Evolutionary conservation across 2,797 vertebrate species (phyloP).

Genomic region (Crypturellus tataupa): DNA sequence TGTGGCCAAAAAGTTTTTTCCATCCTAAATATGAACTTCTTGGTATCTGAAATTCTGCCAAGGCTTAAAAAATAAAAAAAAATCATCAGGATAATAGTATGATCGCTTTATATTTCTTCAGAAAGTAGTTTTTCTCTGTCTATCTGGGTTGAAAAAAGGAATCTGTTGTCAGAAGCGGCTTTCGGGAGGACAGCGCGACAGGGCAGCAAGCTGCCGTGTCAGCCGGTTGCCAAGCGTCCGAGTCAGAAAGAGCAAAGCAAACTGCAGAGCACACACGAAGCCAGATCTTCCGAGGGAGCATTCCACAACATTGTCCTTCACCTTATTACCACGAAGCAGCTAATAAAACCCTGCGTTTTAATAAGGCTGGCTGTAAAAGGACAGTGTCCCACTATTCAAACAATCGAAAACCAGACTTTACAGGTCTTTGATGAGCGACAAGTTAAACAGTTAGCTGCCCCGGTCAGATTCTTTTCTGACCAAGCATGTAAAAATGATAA

Average conservation of each 20-base stretch:
- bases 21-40: background rate
- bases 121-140: conserved; percentile 69
- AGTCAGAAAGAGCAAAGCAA: conserved; percentile 35
- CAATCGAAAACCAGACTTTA: conserved; percentile 54
- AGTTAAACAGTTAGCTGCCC: conserved; percentile 48
- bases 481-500: background rate
- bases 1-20: background rate
- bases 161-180: conserved; percentile 84
- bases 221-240: conserved; percentile 86
- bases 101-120: conserved; percentile 80
- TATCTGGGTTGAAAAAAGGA: conserved; percentile 34
- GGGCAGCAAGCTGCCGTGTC: conserved; percentile 82
- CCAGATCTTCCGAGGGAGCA: conserved; percentile 58
- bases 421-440: conserved; percentile 47
- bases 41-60: background rate
- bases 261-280: background rate
- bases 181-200: conserved; percentile 73
- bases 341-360: conserved; percentile 68
- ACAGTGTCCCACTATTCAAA: conserved; percentile 63
- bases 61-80: background rate
- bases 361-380: conserved; percentile 66
- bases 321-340: conserved; percentile 54
- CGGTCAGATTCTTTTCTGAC: conserved; percentile 25
- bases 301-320: conserved; percentile 67
- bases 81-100: conserved; percentile 75